Evolutionary conservation across 2,888 invertebrate species (phyloP), one percentile per base, ranked within the genome.

Genomic region (Nezara viridula): DNA sequence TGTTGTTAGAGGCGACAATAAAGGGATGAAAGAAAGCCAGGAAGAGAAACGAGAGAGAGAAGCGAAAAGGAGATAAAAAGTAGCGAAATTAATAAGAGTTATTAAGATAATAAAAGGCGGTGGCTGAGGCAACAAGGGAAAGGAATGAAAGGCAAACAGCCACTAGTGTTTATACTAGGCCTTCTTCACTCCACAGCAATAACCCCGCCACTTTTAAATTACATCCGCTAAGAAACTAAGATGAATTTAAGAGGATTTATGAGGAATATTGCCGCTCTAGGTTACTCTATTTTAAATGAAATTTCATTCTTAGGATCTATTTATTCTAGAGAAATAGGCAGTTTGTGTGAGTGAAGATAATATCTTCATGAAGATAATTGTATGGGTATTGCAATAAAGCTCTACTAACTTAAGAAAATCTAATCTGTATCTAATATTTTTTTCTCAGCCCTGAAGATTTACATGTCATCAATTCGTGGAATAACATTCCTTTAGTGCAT

Each of bases 1-100:
- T 37, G 66, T 73, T 60, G 12, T 60, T 19, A 19, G 37, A 73
- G 21, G 19, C 5, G 32, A 73, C 66, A 73, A n/a, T 44, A n/a
- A 47, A 47, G n/a, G 81, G 44, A 47, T 81, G 5, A 47, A 47
- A 81, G 47, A n/a, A 47, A 40, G 44, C n/a, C 44, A 40, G 44
- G 12, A 81, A 40, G 81, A 44, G 44, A 81, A n/a, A 47, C 14
- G 44, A 81, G 24, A 9, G 77, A 24, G 21, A n/a, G n/a, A n/a
- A n/a, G n/a, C n/a, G n/a, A 32, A 32, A 37, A 32, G 73, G 19
- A n/a, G 81, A n/a, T n/a, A 81, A 81, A 81, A 81, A 81, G 81
- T n/a, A 81, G 81, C 44, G 44, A 44, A 81, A 81, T 81, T 81
- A 81, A 81, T 81, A 81, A 81, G 44, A 81, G 81, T 81, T 73